Conservation (phyloP, 2,113 vertebrate species). For the Oryzias curvinotus region DNA sequence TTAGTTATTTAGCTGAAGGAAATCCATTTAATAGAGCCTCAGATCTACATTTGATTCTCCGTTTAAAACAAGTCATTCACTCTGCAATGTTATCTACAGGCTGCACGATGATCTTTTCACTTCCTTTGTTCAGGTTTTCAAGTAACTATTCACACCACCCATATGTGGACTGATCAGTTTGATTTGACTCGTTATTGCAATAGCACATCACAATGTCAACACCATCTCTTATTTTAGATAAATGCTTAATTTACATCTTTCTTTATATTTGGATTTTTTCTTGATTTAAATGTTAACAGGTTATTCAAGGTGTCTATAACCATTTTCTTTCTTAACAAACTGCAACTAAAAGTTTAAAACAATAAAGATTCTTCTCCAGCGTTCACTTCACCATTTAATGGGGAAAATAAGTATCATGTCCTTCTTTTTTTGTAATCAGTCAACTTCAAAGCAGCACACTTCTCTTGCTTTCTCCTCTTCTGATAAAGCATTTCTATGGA, state of each 20-base stretch:
- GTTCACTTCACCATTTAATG: not conserved
- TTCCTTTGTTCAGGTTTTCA: slow-evolving; percentile 68
- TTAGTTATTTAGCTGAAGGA: not conserved
- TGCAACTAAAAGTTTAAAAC: not conserved
- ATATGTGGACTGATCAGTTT: slow-evolving; percentile 3
- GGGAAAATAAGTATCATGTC: too few relatives aligned
- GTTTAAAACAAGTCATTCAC: slow-evolving; percentile 15
- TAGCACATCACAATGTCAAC: slow-evolving; percentile 34
- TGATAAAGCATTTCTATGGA: slow-evolving; percentile 40
- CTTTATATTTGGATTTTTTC: too few relatives aligned
- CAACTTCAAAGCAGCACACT: slow-evolving; percentile 14
- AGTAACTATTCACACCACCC: slow-evolving; percentile 54
- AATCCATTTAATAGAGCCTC: not conserved
- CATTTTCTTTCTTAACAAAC: not conserved
- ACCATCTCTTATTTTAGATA: not conserved
- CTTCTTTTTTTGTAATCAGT: slow-evolving; percentile 11
- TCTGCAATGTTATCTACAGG: slow-evolving; percentile 39
- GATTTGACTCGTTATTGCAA: slow-evolving; percentile 27
- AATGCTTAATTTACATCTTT: too few relatives aligned
- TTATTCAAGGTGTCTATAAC: too few relatives aligned
- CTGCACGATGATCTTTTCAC: slow-evolving; percentile 51
- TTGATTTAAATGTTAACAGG: too few relatives aligned
- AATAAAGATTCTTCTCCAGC: slow-evolving; percentile 27
- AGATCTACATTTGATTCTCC: not conserved
- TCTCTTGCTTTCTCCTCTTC: slow-evolving; percentile 3